These are phyloP conservation scores for Uria aalge DNA, from an alignment of 2,113 vertebrate species.

Conservation along the genomic window DNA sequence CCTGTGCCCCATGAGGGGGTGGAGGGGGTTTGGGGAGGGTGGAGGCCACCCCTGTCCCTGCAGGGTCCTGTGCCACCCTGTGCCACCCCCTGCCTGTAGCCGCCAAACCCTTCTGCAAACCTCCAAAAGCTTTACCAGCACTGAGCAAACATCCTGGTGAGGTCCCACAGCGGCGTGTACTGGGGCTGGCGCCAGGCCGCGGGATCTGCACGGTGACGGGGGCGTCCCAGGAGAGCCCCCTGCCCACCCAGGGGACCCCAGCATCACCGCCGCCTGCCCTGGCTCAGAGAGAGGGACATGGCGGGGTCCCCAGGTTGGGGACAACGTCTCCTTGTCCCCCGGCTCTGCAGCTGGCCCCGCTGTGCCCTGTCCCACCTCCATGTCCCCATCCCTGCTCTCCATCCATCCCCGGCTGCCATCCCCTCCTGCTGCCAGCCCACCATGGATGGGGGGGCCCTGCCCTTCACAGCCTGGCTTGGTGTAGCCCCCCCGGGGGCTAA, in stretches of 20 bases:
- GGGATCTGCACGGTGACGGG: accelerated
- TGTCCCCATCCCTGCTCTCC: neutral
- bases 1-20: neutral
- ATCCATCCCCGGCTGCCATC: neutral
- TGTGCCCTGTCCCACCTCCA: neutral
- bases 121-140: neutral
- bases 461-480: neutral
- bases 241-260: neutral
- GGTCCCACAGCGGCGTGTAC: accelerated
- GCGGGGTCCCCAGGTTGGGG: neutral
- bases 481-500: neutral
- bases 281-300: accelerated
- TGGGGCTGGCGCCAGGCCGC: accelerated
- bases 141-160: neutral
- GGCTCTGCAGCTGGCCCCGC: too few species aligned
- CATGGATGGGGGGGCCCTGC: accelerated
- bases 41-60: neutral
- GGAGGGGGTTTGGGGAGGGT: neutral
- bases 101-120: too few species aligned
- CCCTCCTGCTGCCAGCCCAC: neutral
- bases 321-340: too few species aligned
- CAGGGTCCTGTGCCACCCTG: neutral
- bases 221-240: neutral
- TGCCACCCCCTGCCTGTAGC: neutral
- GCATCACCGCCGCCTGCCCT: neutral